Evolutionary conservation across 2,113 vertebrate species (phyloP), one percentile per base, ranked within the genome.

Genomic region (Rhabdornis inornatus): DNA sequence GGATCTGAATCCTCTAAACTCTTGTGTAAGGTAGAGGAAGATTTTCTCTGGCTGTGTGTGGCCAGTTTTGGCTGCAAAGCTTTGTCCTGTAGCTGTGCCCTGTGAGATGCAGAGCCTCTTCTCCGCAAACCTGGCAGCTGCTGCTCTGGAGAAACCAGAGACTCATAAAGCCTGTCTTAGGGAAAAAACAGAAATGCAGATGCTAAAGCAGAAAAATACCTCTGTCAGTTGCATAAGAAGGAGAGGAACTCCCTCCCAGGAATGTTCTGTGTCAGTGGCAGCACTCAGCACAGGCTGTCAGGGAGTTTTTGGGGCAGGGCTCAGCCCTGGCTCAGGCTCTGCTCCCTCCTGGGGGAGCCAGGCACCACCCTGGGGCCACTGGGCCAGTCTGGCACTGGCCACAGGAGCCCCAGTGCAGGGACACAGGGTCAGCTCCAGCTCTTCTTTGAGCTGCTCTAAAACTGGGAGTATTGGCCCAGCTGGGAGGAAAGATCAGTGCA

Each of bases 191-290:
- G 3, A 70, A 50, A 61, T 14, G 56, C 37, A 70, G 45, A 61
- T 14, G 56, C 37, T 88, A 24, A 52, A 91, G 0, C 27, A 42
- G 68, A 77, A 70, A 92, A 91, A 92, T 72, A 80, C 28, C 83
- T 57, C 1, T 74, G 69, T 90, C 68, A 87, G 59, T 42, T 83
- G 80, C 87, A 86, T 45, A 77, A 76, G 70, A 68, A 40, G 44
- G 63, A 18, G 56, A 91, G 91, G 31, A 94, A 47, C 47, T 96
- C 80, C 72, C 77, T 94, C 63, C 59, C 83, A 92, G 60, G 83
- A 91, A 91, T 84, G 83, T 53, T 94, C 71, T 60, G 39, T 70
- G 53, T 79, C 65, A 10, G 49, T 64, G 83, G 75, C 17, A 81
- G 77, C 50, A 10, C 15, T 21, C 2, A 4, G 47, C 35, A 63